Base-by-base conservation (phyloP, 1,140 invertebrate genomes). In the Scaptomyza graminum region DNA sequence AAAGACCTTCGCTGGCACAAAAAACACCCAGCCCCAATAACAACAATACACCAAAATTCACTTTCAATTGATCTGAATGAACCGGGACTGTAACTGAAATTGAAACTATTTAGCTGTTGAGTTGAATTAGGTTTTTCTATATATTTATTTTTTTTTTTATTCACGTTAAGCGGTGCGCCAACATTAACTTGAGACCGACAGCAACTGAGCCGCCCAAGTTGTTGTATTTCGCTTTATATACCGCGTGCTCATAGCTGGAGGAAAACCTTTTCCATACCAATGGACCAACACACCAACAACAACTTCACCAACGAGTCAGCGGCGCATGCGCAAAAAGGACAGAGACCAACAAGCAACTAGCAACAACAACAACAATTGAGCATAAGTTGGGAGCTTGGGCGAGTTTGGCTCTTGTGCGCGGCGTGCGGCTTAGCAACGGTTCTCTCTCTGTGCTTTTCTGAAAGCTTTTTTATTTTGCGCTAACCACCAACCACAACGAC, bases 211-310 rank as follows among this genome's bases (percentile, higher is more conserved):
- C 82, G 83, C 83, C 82, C 79, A 87, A 80, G 82, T 87, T 87
- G 82, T 82, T 88, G 82, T 82, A 79, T 70, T 76, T 87, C 83
- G 82, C 82, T 88, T 87, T 87, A 87, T 87, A 87, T 87, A 88
- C 82, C 63, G 51, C 65, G n/a, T n/a, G 70, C 52, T 46, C 47
- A 18, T 49, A 25, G 74, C 67, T 55, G 22, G 74, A 77, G 71
- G 82, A 87, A 87, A 82, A 85, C 78, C 82, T 81, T 85, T 85
- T 71, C 60, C 68, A 75, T 78, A 54, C 76, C 76, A 71, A 67
- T 62, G 7, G 28, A 51, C 46, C 57, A 51, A 65, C 74, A 60
- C 62, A 22, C 2, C 12, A n/a, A n/a, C 37, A 41, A 4, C 37
- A 41, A 41, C 37, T 41, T n/a, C 37, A 85, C 82, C 82, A 85